Evolutionary conservation across 2,113 vertebrate species (phyloP).

Genomic region (Pardalotus punctatus): DNA sequence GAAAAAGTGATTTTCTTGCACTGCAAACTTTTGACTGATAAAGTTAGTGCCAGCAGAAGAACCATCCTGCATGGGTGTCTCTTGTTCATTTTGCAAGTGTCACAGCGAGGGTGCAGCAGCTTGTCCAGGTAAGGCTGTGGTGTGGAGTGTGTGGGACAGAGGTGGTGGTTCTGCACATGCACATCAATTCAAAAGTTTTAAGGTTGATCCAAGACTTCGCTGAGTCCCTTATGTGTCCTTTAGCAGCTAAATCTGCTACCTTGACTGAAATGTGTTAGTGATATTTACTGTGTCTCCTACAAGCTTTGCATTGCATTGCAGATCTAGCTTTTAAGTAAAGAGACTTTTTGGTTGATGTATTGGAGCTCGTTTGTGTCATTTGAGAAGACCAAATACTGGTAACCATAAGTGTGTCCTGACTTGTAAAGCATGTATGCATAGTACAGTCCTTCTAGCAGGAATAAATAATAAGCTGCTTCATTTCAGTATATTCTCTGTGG

Average conservation of each 20-base stretch:
- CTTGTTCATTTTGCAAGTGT: neutral
- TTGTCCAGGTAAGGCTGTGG: neutral
- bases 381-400: neutral
- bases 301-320: neutral
- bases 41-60: neutral
- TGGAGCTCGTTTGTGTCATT: neutral
- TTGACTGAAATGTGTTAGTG: neutral
- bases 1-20: neutral
- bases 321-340: neutral
- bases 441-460: neutral
- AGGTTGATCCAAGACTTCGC: neutral
- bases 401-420: neutral
- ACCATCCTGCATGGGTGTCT: neutral
- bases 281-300: neutral
- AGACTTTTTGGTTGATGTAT: neutral
- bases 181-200: neutral
- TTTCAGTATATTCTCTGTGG: conserved; percentile 17
- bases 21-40: neutral
- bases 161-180: neutral
- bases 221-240: neutral
- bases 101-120: neutral
- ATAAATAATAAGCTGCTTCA: neutral
- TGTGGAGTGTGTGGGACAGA: neutral
- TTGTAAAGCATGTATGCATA: neutral
- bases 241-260: neutral